phyloP scores from a whole-genome alignment of 1,140 invertebrate species.

The Drosophila neocordata region DNA sequence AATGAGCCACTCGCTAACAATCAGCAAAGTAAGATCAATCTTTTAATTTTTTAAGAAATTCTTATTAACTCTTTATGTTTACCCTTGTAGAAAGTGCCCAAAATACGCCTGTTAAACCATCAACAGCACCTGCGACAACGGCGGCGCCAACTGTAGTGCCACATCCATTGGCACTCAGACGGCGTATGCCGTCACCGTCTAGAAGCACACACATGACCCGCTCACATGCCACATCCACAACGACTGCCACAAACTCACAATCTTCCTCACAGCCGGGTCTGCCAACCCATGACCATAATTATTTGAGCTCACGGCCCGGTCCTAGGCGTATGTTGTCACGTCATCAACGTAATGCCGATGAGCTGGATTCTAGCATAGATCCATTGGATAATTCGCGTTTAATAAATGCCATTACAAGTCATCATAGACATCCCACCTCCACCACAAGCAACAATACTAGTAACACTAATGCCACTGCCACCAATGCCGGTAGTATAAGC shows the following conservation, averaged over 20 bases:
- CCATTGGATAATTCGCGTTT: constrained; percentile 61
- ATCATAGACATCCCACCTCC: constrained; percentile 68
- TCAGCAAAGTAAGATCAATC: constrained; percentile 65
- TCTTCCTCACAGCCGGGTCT: constrained; percentile 23
- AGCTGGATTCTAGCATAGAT: constrained; percentile 75
- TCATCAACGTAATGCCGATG: constrained; percentile 79
- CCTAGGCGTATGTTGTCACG: constrained; percentile 74
- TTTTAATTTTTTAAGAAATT: neutral
- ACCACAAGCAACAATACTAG: constrained; percentile 57
- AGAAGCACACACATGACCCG: constrained; percentile 74
- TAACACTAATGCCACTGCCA: constrained; percentile 10
- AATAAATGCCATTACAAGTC: constrained; percentile 34
- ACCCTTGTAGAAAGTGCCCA: constrained; percentile 44
- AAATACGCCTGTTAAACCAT: constrained; percentile 35
- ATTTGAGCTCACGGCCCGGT: constrained; percentile 60
- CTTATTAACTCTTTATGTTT: neutral
- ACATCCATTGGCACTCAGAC: constrained; percentile 63
- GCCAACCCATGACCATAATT: constrained; percentile 77
- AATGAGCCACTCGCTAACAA: constrained; percentile 77
- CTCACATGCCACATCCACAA: constrained; percentile 78
- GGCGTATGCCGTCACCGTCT: constrained; percentile 39
- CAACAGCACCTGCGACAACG: constrained; percentile 19
- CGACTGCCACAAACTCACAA: constrained; percentile 37
- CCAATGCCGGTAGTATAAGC: constrained; percentile 27
- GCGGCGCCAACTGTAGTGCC: constrained; percentile 41